These are phyloP conservation scores for Monopis laevigella DNA, from an alignment of 2,888 invertebrate genomes.

Conservation along the genomic window DNA sequence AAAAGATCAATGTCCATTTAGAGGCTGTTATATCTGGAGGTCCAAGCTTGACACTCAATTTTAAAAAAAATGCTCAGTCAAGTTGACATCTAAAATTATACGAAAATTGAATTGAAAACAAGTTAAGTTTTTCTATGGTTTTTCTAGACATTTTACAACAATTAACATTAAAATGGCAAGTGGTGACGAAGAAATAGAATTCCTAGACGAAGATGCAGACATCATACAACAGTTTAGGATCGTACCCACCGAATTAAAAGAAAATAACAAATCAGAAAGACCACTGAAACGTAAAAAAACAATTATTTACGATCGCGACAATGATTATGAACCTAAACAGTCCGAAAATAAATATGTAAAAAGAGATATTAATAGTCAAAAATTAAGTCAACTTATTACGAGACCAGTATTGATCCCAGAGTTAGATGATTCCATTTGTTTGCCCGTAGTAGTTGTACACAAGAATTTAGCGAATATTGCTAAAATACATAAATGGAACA, in stretches of 20 bases:
- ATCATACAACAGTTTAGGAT: slow-evolving; percentile 47
- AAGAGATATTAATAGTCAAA: not conserved
- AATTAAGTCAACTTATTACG: not conserved
- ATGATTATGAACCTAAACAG: slow-evolving; percentile 3
- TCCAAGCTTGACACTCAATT: no score
- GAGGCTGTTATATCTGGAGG: no score
- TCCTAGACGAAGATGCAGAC: slow-evolving; percentile 55
- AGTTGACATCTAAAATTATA: no score
- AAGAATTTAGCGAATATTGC: slow-evolving; percentile 29
- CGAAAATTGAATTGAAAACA: no score
- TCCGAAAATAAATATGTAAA: not conserved
- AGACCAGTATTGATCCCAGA: slow-evolving; percentile 36
- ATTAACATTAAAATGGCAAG: slow-evolving; percentile 37
- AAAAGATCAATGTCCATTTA: no score
- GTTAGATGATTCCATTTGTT: slow-evolving; percentile 48
- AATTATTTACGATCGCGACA: not conserved
- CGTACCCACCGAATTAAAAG: slow-evolving; percentile 10
- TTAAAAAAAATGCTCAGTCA: no score
- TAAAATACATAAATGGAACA: slow-evolving; percentile 44
- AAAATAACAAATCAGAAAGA: slow-evolving; percentile 11
- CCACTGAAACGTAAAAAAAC: not conserved
- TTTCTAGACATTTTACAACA: no score
- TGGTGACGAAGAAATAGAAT: slow-evolving; percentile 48
- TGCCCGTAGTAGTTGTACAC: slow-evolving; percentile 41
- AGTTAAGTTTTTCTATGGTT: no score